A percentile compares a stretch with the other conserved stretches of the same genome.
Conservation (phyloP, 2,113 vertebrate species). For the Phrynosoma platyrhinos region DNA sequence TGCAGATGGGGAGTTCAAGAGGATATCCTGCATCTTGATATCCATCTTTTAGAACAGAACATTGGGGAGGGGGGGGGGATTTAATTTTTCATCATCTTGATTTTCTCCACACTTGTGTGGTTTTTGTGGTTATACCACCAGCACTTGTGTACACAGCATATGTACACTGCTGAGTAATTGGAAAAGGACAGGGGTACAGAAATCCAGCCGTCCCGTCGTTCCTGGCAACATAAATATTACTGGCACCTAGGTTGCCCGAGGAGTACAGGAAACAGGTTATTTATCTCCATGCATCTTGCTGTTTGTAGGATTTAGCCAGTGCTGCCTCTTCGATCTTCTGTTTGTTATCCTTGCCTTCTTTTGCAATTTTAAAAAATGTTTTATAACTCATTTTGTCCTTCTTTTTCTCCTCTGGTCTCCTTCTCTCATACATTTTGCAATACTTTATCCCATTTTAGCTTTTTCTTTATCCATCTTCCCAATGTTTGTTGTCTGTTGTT, state of each 20-base stretch:
- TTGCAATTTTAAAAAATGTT: background rate
- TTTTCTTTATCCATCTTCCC: background rate
- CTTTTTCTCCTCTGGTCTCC: background rate
- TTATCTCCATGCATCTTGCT: background rate
- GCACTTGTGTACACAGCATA: background rate
- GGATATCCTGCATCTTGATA: background rate
- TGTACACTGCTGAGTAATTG: slow-evolving; percentile 1
- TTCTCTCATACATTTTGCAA: background rate
- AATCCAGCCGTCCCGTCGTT: background rate
- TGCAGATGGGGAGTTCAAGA: background rate
- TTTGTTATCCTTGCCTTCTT: too few species aligned
- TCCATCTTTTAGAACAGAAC: background rate
- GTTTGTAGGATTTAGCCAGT: background rate
- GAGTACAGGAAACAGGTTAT: background rate
- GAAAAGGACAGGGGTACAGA: background rate
- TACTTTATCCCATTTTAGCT: background rate
- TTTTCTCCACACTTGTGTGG: background rate
- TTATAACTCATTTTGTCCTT: background rate
- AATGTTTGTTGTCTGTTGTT: too few species aligned
- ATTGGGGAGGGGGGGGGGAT: background rate
- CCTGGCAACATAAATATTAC: slow-evolving; percentile 10
- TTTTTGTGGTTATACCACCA: background rate
- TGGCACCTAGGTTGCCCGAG: background rate
- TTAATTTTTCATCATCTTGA: slow-evolving; percentile 7
- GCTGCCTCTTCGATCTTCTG: background rate